A percentile compares a stretch with the other conserved stretches of the same genome.
phyloP scores from a whole-genome alignment of 2,113 vertebrate species.

The Periophthalmodon schlosseri region DNA sequence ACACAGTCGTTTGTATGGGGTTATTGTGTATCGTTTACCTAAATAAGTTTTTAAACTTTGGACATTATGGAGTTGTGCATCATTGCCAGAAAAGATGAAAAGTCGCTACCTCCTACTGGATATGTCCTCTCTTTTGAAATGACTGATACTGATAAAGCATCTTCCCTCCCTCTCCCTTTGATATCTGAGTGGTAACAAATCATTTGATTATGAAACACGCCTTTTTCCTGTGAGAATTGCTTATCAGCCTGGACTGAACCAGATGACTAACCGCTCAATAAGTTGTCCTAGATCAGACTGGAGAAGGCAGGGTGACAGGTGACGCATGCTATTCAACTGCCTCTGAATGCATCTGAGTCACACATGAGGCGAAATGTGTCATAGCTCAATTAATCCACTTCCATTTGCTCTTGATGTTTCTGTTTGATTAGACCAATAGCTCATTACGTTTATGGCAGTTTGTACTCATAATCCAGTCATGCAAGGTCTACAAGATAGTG shows the following conservation, averaged over 20 bases:
- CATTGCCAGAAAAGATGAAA: background rate
- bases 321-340: background rate
- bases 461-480: background rate
- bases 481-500: background rate
- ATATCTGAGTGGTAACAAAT: background rate
- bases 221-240: background rate
- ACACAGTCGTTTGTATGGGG: no score
- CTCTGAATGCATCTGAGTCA: conserved; percentile 3
- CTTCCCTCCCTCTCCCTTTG: background rate
- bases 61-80: background rate
- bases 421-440: background rate
- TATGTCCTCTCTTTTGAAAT: background rate
- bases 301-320: background rate
- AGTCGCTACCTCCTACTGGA: background rate
- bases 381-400: background rate
- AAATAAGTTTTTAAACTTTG: no score
- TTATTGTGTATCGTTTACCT: no score
- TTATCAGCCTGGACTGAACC: background rate
- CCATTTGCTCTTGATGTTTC: background rate
- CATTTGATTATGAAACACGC: background rate
- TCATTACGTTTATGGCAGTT: background rate
- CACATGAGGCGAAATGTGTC: background rate
- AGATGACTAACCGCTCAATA: conserved; percentile 1
- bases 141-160: background rate
- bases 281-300: background rate